Evolutionary conservation across 1,140 invertebrate genomes (phyloP).

Genomic region (Platorchestia sp.): DNA sequence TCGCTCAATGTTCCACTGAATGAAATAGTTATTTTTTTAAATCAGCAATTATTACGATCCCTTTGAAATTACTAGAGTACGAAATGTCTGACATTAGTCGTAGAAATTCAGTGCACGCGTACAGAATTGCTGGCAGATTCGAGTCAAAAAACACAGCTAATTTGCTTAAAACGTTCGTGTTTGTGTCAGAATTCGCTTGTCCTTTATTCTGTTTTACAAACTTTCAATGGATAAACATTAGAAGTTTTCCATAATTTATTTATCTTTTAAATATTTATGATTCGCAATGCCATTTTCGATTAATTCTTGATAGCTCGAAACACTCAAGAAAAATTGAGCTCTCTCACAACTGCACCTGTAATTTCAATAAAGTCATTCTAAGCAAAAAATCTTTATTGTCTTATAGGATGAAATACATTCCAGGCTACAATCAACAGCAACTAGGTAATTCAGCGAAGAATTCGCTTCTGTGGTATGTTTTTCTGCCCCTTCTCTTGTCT

Average conservation of each 20-base stretch:
- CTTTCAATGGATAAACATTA: too few species aligned
- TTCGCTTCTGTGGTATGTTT: neutral
- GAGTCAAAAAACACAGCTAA: neutral
- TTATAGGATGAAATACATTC: neutral
- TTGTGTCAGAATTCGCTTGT: neutral
- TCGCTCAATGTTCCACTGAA: neutral
- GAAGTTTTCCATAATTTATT: too few species aligned
- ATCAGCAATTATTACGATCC: too few species aligned
- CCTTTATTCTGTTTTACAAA: neutral
- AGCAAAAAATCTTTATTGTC: neutral
- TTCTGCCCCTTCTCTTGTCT: neutral
- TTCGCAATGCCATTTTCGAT: too few species aligned
- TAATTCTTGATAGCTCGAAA: too few species aligned
- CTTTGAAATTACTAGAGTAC: too few species aligned
- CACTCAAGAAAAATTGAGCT: too few species aligned
- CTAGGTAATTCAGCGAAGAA: neutral
- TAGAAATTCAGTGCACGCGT: neutral
- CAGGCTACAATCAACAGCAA: neutral
- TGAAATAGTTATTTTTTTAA: too few species aligned
- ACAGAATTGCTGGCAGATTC: neutral
- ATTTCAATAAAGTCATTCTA: neutral
- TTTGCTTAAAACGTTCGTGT: neutral
- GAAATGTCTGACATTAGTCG: neutral
- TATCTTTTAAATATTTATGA: too few species aligned
- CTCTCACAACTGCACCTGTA: too few species aligned